Conservation (phyloP, 1,140 invertebrate species). For the Trissolcus basalis region DNA sequence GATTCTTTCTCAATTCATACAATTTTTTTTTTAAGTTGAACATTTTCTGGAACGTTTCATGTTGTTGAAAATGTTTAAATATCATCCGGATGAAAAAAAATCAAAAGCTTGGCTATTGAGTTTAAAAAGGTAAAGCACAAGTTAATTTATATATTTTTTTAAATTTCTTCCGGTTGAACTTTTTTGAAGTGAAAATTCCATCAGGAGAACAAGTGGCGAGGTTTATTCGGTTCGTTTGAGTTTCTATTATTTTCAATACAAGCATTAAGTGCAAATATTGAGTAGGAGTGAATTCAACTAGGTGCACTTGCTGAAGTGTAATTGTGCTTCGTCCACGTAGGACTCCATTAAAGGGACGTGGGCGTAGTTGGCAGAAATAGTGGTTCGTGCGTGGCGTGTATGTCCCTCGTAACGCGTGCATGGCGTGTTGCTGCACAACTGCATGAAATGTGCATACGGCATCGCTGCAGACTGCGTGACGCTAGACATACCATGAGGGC, state of each 20-base stretch:
- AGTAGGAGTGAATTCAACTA: slow-evolving; percentile 20
- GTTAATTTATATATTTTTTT: no score
- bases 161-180: neutral
- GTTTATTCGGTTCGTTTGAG: neutral
- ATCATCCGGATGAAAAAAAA: no score
- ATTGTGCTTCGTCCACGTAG: slow-evolving; percentile 25
- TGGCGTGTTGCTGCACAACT: slow-evolving; percentile 34
- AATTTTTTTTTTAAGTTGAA: no score
- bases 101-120: no score
- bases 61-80: no score
- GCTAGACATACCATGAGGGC: slow-evolving; percentile 43
- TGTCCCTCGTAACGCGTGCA: slow-evolving; percentile 47
- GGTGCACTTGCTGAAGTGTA: slow-evolving; percentile 39
- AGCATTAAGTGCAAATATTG: slow-evolving; percentile 3
- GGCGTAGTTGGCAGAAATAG: slow-evolving; percentile 35
- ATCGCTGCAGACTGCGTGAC: slow-evolving; percentile 54
- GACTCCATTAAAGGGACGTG: slow-evolving; percentile 34
- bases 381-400: slow-evolving; percentile 43
- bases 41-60: no score
- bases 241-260: slow-evolving; percentile 9
- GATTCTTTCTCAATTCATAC: no score
- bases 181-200: neutral
- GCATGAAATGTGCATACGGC: slow-evolving; percentile 38
- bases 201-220: neutral
- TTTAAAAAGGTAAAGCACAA: no score